phyloP scores from a whole-genome alignment of 1,140 invertebrate species.

The Cydia pomonella region DNA sequence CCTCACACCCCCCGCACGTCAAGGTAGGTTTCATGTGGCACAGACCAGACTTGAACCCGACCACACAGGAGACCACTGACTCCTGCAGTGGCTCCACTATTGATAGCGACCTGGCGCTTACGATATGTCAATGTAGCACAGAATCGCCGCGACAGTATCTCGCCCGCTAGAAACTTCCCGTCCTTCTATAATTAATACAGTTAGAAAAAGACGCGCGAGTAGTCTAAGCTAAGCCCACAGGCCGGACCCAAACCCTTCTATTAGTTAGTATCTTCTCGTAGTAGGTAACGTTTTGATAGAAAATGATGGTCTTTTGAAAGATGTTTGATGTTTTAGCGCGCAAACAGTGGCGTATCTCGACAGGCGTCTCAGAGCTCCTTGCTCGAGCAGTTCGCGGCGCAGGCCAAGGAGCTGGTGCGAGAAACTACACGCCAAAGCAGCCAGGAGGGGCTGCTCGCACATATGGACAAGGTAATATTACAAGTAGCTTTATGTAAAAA shows the following conservation, averaged over 20 bases:
- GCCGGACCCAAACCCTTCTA: too few species aligned
- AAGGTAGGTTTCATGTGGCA: constrained; percentile 2
- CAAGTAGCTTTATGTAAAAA: background rate
- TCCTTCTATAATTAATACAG: too few species aligned
- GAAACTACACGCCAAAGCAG: constrained; percentile 93
- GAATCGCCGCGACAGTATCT: too few species aligned
- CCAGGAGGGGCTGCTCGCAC: constrained; percentile 93
- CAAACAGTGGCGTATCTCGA: constrained; percentile 81
- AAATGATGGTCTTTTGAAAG: too few species aligned
- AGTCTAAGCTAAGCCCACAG: too few species aligned
- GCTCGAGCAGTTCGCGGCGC: constrained; percentile 91
- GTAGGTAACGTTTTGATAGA: too few species aligned
- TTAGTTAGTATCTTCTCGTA: too few species aligned
- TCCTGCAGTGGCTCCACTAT: constrained; percentile 48
- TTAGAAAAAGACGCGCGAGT: too few species aligned
- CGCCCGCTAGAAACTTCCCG: too few species aligned
- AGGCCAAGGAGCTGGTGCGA: constrained; percentile 92
- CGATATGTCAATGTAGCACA: constrained; percentile 39
- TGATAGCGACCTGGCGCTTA: constrained; percentile 35
- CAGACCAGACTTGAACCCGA: too few species aligned
- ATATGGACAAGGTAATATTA: constrained; percentile 92
- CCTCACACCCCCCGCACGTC: constrained; percentile 66
- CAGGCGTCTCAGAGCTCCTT: constrained; percentile 91
- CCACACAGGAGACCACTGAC: constrained; percentile 82
- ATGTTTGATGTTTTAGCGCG: constrained; percentile 47